Evolutionary conservation across 2,888 invertebrate genomes (phyloP), one percentile per base, ranked within the genome.

Genomic region (Carpatolechia fugitivella): DNA sequence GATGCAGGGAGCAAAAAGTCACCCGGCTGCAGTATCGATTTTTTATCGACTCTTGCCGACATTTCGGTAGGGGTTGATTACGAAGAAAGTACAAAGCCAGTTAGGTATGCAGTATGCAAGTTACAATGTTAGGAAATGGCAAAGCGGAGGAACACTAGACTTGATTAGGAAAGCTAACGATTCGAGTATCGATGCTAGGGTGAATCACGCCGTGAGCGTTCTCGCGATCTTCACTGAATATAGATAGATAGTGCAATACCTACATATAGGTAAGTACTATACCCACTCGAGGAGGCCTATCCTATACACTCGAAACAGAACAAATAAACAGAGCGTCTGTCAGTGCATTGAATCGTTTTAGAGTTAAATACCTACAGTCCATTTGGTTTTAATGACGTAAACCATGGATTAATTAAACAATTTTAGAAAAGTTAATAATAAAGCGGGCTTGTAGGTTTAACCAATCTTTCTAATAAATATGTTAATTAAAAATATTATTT

Each of bases 1-100:
- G 70, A 78, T 74, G 79, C 74, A 80, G 79, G 80, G 76, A 73
- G 79, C 70, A 77, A 78, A 76, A 77, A 76, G 63, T 73, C 66
- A 75, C 63, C 70, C 66, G 65, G 64, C 65, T 61, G 60, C 52
- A 67, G 57, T 78, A 82, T 80, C 79, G 82, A 82, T 80, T 81
- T 78, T 77, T 76, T 75, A 71, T 63, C 62, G 66, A 59, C 60
- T 55, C 60, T 67, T 66, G 69, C 66, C 76, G 73, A 79, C 74
- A 76, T 79, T 81, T 78, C 58, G 72, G 65, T 64, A 61, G 66
- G 69, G 61, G 57, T 62, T 62, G n/a, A 58, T 61, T 66, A 65
- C 59, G 60, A 65, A 65, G 59, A 57, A 64, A 60, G 61, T 29
- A 51, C 38, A 51, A 56, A 46, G 31, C 16, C n/a, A 50, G 36